Evolutionary conservation across 2,797 vertebrate species (phyloP).

Genomic region (Masticophis lateralis): DNA sequence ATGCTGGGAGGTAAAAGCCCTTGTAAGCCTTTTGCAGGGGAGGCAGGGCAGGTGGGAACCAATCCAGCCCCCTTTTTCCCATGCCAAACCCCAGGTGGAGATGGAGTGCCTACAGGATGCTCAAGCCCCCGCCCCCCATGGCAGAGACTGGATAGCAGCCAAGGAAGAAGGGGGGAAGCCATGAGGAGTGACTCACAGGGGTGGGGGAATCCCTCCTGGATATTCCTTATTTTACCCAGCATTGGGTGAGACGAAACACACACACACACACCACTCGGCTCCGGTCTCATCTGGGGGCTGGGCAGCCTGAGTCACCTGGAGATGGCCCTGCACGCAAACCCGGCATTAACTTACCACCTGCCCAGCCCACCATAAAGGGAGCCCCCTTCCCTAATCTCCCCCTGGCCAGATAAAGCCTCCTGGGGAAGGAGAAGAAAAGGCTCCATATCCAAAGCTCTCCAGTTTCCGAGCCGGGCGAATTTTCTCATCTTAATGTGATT

Average conservation of each 20-base stretch:
- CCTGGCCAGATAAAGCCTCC: background rate
- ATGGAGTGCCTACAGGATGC: background rate
- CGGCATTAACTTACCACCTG: too few relatives aligned
- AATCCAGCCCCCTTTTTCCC: background rate
- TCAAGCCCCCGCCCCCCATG: background rate
- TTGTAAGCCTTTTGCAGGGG: background rate
- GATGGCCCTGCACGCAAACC: background rate
- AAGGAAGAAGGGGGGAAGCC: background rate
- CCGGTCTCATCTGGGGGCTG: background rate
- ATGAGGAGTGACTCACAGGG: background rate
- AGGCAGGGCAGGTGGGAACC: background rate
- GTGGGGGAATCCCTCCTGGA: background rate
- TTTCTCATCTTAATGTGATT: slow-evolving; percentile 4
- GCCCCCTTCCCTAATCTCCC: background rate
- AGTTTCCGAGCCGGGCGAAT: background rate
- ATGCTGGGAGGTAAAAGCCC: background rate
- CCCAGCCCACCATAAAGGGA: background rate
- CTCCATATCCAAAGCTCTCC: background rate
- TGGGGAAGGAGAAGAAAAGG: background rate
- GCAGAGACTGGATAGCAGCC: background rate
- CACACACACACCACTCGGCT: background rate
- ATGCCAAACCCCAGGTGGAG: background rate
- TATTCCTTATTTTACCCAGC: background rate
- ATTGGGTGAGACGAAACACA: background rate
- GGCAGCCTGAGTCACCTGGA: background rate